Conservation (phyloP, 2,113 vertebrate species). For the Myxocyprinus asiaticus region DNA sequence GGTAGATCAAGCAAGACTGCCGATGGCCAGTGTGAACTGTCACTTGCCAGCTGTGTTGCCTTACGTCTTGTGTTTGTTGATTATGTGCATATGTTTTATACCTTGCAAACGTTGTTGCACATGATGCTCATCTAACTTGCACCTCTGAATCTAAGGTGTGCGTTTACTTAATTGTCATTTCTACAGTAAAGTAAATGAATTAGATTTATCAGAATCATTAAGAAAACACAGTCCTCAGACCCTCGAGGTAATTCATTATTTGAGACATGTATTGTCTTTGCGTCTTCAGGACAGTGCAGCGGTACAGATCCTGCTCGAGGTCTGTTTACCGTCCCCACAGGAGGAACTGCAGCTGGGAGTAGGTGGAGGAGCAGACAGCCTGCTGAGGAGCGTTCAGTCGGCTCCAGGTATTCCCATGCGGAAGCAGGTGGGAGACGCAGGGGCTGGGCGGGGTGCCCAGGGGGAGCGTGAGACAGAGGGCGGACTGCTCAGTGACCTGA, state of each 20-base stretch:
- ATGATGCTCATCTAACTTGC: no score
- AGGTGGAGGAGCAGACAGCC: slow-evolving; percentile 54
- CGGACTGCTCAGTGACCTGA: slow-evolving; percentile 88
- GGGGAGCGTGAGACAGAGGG: slow-evolving; percentile 68
- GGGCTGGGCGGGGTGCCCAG: slow-evolving; percentile 41
- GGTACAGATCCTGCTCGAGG: slow-evolving; percentile 95
- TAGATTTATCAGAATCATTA: background rate
- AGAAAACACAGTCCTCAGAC: background rate
- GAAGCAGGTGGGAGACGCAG: slow-evolving; percentile 1
- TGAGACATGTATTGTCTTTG: background rate
- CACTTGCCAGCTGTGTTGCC: no score
- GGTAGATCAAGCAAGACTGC: slow-evolving; percentile 68
- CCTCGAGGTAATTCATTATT: background rate
- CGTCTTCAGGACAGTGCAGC: slow-evolving; percentile 90
- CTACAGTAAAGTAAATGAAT: no score
- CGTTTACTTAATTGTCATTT: no score
- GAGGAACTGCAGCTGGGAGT: slow-evolving; percentile 79
- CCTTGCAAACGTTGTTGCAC: no score
- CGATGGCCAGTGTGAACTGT: no score
- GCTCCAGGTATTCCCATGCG: slow-evolving; percentile 1
- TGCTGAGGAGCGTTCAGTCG: slow-evolving; percentile 66
- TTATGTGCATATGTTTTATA: no score
- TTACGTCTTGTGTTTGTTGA: no score
- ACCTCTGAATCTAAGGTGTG: no score
- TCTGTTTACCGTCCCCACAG: slow-evolving; percentile 88